These are phyloP conservation scores for Cyclophora albipunctata DNA, from an alignment of 2,888 invertebrate genomes.

Conservation along the genomic window DNA sequence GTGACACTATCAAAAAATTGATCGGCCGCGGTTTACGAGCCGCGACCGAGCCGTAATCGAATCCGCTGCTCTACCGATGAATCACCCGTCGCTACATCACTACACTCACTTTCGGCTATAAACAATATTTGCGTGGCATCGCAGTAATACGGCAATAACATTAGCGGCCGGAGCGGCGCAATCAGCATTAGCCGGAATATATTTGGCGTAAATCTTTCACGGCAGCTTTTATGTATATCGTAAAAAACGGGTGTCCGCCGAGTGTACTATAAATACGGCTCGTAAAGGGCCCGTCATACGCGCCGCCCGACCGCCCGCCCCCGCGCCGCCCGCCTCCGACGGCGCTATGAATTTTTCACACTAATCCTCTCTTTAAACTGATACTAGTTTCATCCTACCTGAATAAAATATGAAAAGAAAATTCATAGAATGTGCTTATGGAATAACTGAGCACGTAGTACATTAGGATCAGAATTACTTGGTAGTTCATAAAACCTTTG, in stretches of 20 bases:
- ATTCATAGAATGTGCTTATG: too few relatives aligned
- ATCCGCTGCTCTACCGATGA: slow-evolving; percentile 4
- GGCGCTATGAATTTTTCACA: too few relatives aligned
- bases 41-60: slow-evolving; percentile 10
- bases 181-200: slow-evolving; percentile 72
- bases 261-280: slow-evolving; percentile 63
- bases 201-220: slow-evolving; percentile 72
- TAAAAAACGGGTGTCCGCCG: slow-evolving; percentile 69
- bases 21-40: slow-evolving; percentile 37
- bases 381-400: too few relatives aligned
- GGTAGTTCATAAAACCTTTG: too few relatives aligned
- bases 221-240: slow-evolving; percentile 72
- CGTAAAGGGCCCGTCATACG: slow-evolving; percentile 40
- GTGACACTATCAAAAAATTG: slow-evolving; percentile 72
- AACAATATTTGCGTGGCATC: slow-evolving; percentile 11
- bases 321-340: neutral
- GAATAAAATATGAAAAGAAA: too few relatives aligned
- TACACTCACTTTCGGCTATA: slow-evolving; percentile 2
- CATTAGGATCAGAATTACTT: too few relatives aligned
- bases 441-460: too few relatives aligned
- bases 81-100: slow-evolving; percentile 16
- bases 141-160: slow-evolving; percentile 37
- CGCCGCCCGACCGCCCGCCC: slow-evolving; percentile 5
- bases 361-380: too few relatives aligned
- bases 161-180: slow-evolving; percentile 41